Base-by-base conservation (phyloP, 2,888 invertebrate species). In the Cerceris ruficornis region DNA sequence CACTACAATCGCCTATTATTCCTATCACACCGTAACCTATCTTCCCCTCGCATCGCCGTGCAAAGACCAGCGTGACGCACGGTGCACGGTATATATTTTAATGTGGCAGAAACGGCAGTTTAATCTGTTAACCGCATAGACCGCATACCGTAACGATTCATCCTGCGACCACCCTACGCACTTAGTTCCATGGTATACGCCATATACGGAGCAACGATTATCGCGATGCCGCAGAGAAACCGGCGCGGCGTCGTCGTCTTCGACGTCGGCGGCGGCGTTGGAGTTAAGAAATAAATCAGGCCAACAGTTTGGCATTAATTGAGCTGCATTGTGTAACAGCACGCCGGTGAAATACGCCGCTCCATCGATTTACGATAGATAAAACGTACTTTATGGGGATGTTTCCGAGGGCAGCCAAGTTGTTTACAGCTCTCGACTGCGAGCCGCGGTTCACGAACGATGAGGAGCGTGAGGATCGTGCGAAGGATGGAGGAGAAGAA, bases 351-450 rank as follows among this genome's bases (percentile, higher is more conserved):
- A 91, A 91, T 90, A 91, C 88, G 86, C 88, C 88, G 87, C 87
- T 77, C 86, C 91, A 91, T 91, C 92, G 92, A 92, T 91, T 92
- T 91, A 91, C 91, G 91, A 91, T 91, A 90, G 91, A 92, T 92
- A 91, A 91, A 91, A 91, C 88, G 88, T 91, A 91, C 88, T 92
- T 92, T 92, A 92, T 90, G 91, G 90, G 91, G 91, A 91, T 91
- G 89, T 90, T 91, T 89, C 88, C 87, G 89, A 87, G 86, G 86
- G 87, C 85, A 69, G 80, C 82, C 82, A 86, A 88, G 89, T 88
- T 90, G 90, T 90, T 91, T 90, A 90, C 89, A 89, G 85, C 87
- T 78, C 86, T 86, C 14, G 80, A 76, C 69, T 80, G 82, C 80
- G 78, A 61, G 67, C 64, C 49, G 39, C 66, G 61, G 59, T 71